These are phyloP conservation scores for Benitochromis conjunctus DNA, from an alignment of 2,113 vertebrate genomes.

Conservation along the genomic window DNA sequence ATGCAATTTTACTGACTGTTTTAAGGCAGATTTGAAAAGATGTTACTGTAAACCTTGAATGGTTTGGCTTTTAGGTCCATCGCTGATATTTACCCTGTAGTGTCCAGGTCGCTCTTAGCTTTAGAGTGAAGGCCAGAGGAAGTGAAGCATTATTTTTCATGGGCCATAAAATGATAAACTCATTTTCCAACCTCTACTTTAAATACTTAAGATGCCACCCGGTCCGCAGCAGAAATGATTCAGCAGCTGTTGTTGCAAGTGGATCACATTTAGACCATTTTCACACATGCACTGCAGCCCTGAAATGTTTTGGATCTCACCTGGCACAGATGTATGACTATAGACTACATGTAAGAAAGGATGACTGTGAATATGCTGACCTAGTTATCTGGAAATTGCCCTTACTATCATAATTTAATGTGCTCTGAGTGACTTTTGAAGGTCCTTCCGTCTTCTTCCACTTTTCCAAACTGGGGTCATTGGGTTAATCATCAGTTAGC, in stretches of 20 bases:
- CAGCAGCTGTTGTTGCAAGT: background rate
- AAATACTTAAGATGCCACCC: background rate
- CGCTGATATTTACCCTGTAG: background rate
- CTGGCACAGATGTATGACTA: background rate
- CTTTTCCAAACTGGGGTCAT: accelerated
- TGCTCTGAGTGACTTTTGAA: background rate
- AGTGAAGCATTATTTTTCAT: background rate
- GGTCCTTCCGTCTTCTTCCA: accelerated
- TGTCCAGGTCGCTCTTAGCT: background rate
- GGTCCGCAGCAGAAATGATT: background rate
- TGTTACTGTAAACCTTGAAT: accelerated
- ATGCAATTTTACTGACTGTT: accelerated
- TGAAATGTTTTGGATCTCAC: accelerated
- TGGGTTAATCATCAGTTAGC: background rate
- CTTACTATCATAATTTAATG: background rate
- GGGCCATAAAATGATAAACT: background rate
- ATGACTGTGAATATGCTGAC: background rate
- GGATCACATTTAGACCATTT: background rate
- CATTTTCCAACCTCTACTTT: background rate
- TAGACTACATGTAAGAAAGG: background rate
- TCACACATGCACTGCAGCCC: background rate
- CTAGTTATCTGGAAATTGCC: background rate
- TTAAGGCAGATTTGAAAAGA: background rate
- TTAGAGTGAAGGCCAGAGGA: background rate
- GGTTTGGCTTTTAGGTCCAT: background rate